phyloP scores from a whole-genome alignment of 2,888 invertebrate genomes.

The Phyllotreta cruciferae region DNA sequence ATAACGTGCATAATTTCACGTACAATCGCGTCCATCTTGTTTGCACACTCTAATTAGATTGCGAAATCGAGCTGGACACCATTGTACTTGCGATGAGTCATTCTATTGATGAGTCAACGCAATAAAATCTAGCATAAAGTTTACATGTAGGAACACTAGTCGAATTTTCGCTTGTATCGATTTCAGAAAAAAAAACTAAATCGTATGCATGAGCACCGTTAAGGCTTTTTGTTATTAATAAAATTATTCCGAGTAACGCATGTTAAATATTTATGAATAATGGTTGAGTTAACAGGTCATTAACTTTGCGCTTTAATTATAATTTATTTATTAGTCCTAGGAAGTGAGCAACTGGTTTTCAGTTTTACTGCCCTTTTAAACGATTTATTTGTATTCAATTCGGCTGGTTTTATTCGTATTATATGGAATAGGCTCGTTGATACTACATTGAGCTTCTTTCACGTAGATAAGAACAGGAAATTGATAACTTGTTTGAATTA shows the following conservation, averaged over 20 bases:
- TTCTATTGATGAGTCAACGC: background rate
- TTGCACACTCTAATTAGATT: no score
- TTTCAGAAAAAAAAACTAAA: no score
- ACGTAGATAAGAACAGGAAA: slow-evolving; percentile 4
- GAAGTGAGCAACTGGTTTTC: slow-evolving; percentile 21
- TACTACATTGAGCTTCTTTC: background rate
- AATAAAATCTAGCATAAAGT: background rate
- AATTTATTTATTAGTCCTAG: slow-evolving; percentile 21
- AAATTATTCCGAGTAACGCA: slow-evolving; percentile 18
- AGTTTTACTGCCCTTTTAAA: slow-evolving; percentile 2
- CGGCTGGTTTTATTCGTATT: background rate
- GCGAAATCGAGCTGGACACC: no score
- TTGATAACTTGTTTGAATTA: slow-evolving; percentile 6
- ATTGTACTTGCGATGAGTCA: background rate
- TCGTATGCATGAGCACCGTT: background rate
- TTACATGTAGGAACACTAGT: background rate
- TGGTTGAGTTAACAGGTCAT: slow-evolving; percentile 27
- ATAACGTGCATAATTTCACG: background rate
- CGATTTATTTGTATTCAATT: background rate
- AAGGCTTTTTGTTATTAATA: slow-evolving; percentile 12
- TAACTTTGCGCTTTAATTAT: slow-evolving; percentile 30
- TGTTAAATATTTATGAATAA: slow-evolving; percentile 29
- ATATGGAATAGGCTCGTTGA: background rate
- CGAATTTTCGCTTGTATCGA: background rate
- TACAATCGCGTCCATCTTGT: no score